phyloP scores from a whole-genome alignment of 2,888 invertebrate genomes.

The Nemapogon koenigi region DNA sequence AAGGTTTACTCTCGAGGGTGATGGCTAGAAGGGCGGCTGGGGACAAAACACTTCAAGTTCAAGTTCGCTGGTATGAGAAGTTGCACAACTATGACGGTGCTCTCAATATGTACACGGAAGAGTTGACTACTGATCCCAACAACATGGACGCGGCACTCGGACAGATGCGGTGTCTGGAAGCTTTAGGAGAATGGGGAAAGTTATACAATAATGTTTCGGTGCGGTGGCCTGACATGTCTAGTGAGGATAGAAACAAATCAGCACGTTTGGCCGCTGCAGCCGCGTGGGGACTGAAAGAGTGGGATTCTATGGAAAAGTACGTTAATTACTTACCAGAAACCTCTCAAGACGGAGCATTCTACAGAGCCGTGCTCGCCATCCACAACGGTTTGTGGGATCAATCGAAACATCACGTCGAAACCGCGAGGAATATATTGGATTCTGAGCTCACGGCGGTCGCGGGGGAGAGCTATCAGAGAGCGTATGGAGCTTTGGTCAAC shows the following conservation, averaged over 20 bases:
- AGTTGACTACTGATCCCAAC: slow-evolving; percentile 67
- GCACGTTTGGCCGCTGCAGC: slow-evolving; percentile 93
- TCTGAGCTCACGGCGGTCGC: slow-evolving; percentile 97
- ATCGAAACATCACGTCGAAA: slow-evolving; percentile 85
- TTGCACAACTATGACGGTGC: slow-evolving; percentile 99
- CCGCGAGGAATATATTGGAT: slow-evolving; percentile 91
- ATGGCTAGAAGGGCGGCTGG: slow-evolving; percentile 79
- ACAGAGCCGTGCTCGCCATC: slow-evolving; percentile 90
- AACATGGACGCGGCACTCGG: slow-evolving; percentile 87
- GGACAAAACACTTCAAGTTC: slow-evolving; percentile 66
- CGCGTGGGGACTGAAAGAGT: slow-evolving; percentile 94
- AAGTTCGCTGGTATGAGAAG: slow-evolving; percentile 98
- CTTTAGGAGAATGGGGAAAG: slow-evolving; percentile 94
- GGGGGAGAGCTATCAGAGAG: slow-evolving; percentile 93
- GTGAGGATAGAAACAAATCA: slow-evolving; percentile 69
- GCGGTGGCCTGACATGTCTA: slow-evolving; percentile 75
- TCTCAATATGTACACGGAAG: slow-evolving; percentile 82
- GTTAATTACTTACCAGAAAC: slow-evolving; percentile 89
- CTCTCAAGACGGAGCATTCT: slow-evolving; percentile 95
- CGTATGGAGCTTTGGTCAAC: slow-evolving; percentile 94
- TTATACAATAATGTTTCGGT: slow-evolving; percentile 81
- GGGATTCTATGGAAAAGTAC: slow-evolving; percentile 93
- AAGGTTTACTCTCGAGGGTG: slow-evolving; percentile 89
- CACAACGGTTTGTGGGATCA: slow-evolving; percentile 75
- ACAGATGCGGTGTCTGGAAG: slow-evolving; percentile 94